Conservation (phyloP, 2,888 invertebrate genomes). For the Himalopsyche japonica region DNA sequence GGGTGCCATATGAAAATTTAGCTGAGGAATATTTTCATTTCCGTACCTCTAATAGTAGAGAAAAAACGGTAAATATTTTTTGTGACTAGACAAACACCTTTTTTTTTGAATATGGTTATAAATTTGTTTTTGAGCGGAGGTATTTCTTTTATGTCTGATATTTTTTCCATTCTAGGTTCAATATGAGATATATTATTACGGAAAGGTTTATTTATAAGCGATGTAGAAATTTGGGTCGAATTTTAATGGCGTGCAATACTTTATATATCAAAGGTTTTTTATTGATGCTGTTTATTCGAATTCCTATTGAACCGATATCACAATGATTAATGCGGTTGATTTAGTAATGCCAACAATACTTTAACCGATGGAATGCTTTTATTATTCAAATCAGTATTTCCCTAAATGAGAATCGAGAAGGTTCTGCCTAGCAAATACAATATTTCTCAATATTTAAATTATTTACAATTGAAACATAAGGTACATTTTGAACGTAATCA, state of each 20-base stretch:
- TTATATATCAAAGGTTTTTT: not conserved
- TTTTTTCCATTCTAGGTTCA: not conserved
- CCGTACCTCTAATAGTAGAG: not conserved
- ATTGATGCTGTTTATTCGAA: not conserved
- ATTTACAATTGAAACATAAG: too few relatives aligned
- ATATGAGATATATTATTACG: not conserved
- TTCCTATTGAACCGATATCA: not conserved
- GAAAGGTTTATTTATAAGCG: not conserved
- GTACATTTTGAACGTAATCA: too few relatives aligned
- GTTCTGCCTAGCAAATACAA: too few relatives aligned
- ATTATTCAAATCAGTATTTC: too few relatives aligned
- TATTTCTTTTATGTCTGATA: not conserved
- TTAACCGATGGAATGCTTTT: too few relatives aligned
- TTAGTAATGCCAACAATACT: too few relatives aligned
- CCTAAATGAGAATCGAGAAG: too few relatives aligned
- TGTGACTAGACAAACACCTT: not conserved
- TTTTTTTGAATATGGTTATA: not conserved
- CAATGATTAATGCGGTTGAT: too few relatives aligned
- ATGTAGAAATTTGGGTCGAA: not conserved
- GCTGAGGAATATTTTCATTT: not conserved
- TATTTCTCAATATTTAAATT: too few relatives aligned
- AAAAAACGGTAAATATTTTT: not conserved
- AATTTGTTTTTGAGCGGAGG: not conserved
- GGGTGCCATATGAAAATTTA: constrained; percentile 1
- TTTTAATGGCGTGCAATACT: not conserved